phyloP scores from a whole-genome alignment of 2,888 invertebrate genomes.

The Lasioglossum malachurum region DNA sequence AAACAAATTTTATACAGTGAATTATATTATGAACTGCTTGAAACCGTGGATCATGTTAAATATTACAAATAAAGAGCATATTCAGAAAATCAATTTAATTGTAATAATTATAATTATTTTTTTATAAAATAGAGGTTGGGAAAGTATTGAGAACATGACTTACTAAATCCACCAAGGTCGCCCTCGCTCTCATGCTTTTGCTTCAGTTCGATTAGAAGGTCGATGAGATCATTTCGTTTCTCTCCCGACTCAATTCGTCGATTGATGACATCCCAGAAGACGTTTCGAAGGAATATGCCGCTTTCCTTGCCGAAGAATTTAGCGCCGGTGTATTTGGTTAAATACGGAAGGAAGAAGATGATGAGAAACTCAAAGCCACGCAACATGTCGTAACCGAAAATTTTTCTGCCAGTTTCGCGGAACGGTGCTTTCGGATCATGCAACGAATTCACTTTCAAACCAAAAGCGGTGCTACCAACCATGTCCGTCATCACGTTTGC shows the following conservation, averaged over 20 bases:
- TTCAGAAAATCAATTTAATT: too few relatives aligned
- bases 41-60: too few relatives aligned
- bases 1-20: too few relatives aligned
- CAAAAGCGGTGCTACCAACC: conserved; percentile 85
- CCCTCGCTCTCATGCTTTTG: conserved; percentile 67
- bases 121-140: too few relatives aligned
- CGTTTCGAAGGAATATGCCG: conserved; percentile 81
- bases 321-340: conserved; percentile 80
- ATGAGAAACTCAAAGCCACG: conserved; percentile 82
- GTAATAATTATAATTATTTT: too few relatives aligned
- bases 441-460: conserved; percentile 85
- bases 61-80: too few relatives aligned
- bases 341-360: conserved; percentile 84
- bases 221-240: conserved; percentile 85
- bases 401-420: conserved; percentile 82
- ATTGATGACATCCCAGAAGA: conserved; percentile 84
- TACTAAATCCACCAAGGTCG: conserved; percentile 62
- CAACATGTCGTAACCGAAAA: conserved; percentile 81
- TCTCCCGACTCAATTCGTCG: conserved; percentile 83
- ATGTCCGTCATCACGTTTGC: conserved; percentile 83
- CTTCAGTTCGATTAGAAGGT: conserved; percentile 84
- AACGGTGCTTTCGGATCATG: conserved; percentile 84
- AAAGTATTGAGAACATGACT: conserved; percentile 19
- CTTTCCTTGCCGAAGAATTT: conserved; percentile 82
- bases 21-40: too few relatives aligned